Percentiles rank a stretch among this genome's conserved stretches.
These are phyloP conservation scores for Samia ricini DNA, from an alignment of 1,140 invertebrate species.

Conservation along the genomic window DNA sequence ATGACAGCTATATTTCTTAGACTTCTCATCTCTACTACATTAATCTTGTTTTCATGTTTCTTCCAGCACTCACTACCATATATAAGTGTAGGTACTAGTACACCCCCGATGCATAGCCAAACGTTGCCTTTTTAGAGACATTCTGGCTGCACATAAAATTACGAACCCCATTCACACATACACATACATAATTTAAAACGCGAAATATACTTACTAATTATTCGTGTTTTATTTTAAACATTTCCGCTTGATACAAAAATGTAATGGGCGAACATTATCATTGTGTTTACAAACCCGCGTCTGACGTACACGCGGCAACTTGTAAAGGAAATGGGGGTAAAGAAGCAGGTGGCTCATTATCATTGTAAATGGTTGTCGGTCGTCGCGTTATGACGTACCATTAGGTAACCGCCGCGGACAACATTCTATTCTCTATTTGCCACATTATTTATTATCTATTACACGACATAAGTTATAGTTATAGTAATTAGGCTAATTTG, in stretches of 20 bases:
- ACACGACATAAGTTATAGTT: neutral
- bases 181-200: too few relatives aligned
- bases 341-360: slow-evolving; percentile 8
- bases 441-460: neutral
- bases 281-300: neutral
- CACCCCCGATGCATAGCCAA: too few relatives aligned
- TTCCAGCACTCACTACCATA: too few relatives aligned
- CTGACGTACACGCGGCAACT: neutral
- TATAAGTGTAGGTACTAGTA: too few relatives aligned
- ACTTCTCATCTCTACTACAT: too few relatives aligned
- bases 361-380: slow-evolving; percentile 1
- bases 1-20: too few relatives aligned
- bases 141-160: too few relatives aligned
- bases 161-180: too few relatives aligned
- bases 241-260: neutral
- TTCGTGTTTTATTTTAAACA: neutral
- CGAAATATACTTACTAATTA: too few relatives aligned
- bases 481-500: neutral
- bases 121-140: too few relatives aligned
- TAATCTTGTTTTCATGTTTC: too few relatives aligned
- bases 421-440: neutral
- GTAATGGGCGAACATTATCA: neutral
- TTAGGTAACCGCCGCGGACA: neutral
- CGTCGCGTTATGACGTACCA: slow-evolving; percentile 3
- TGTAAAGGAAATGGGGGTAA: slow-evolving; percentile 4